phyloP scores from a whole-genome alignment of 2,113 vertebrate species.

The Rhinopomastus cyanomelas region DNA sequence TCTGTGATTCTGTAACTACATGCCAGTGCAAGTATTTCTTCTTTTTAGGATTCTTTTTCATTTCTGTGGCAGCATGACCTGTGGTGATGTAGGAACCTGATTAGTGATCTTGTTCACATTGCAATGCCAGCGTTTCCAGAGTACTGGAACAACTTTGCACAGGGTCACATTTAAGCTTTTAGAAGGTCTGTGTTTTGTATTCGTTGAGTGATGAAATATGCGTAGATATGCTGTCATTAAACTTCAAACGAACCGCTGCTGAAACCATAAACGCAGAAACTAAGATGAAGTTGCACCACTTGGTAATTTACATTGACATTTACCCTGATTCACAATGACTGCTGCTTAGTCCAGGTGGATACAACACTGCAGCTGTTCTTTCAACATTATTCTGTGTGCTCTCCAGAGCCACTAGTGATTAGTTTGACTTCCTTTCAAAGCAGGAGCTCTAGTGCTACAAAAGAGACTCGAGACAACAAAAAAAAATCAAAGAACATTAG shows the following conservation, averaged over 20 bases:
- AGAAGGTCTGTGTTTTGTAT: neutral
- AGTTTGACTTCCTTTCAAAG: neutral
- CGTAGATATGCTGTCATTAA: neutral
- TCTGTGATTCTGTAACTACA: no score
- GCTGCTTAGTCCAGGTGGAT: neutral
- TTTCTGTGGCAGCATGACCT: neutral
- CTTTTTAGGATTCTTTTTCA: neutral
- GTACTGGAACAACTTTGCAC: neutral
- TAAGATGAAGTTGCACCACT: neutral
- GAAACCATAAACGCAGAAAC: neutral
- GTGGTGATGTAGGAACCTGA: neutral
- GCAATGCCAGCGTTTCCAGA: rapidly evolving
- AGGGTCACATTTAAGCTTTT: neutral
- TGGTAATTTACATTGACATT: neutral
- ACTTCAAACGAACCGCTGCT: neutral
- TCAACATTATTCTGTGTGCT: neutral
- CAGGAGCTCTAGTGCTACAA: neutral
- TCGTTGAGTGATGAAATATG: neutral
- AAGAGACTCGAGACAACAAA: neutral
- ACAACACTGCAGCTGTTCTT: neutral
- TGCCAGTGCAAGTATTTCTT: neutral
- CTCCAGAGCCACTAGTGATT: neutral
- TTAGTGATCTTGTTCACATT: neutral
- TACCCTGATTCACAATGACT: neutral
- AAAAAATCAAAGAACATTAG: no score